Base-by-base conservation (phyloP, 2,113 vertebrate genomes). In the Zosterops japonicus region DNA sequence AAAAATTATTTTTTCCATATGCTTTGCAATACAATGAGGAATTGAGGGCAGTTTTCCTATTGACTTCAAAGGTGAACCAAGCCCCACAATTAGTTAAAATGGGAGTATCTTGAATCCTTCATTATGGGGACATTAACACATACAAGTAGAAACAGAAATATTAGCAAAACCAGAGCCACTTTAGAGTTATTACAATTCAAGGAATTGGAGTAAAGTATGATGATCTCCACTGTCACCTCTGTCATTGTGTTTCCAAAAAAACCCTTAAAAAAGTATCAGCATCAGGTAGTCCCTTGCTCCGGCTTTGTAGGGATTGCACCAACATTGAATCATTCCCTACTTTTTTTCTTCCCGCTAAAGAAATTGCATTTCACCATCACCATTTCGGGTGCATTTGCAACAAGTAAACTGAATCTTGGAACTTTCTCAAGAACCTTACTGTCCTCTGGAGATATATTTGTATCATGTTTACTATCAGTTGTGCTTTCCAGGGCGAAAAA, bases 51-150 rank as follows among this genome's bases (percentile, higher is more conserved):
- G 23, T 36, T 49, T 89, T 70, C 35, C 22, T 23, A 6, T 5
- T 24, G 44, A 41, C 18, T 90, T 76, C 35, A 41, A 71, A 68
- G 55, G 8, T 24, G 29, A 76, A 25, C 59, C 28, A 67, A 70
- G 8, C 9, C 13, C 8, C 3, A 1, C 28, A 5, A 25, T 50
- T 77, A 61, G 57, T 69, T 86, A 7, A 36, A 72, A 80, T 3
- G 5, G 1, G 12, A 5, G 15, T 50, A 13, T 29, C 14, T 79
- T 14, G 17, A 46, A 59, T 33, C 44, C 53, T 65, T 70, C 24
- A 10, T 3, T 33, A 3, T 1, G 0, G 36, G n/a, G 39, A 41
- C 8, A 28, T 23, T 5, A 55, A 23, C 3, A n/a, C 0, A 0
- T 31, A 41, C 19, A 56, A 59, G 23, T 8, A 57, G 13, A 41